Evolutionary conservation across 2,888 invertebrate genomes (phyloP).

Genomic region (Dynastes tityus): DNA sequence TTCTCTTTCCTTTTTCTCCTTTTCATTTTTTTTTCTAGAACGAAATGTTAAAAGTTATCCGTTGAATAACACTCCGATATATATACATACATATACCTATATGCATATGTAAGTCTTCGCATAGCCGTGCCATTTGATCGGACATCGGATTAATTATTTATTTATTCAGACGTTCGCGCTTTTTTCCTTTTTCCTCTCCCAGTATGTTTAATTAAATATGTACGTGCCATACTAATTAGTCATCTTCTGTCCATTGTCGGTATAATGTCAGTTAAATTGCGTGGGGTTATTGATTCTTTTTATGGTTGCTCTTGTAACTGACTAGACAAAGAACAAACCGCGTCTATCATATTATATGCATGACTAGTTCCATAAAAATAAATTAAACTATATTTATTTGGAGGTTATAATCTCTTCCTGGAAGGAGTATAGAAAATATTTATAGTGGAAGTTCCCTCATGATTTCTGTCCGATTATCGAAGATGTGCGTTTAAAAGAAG

Average conservation of each 20-base stretch:
- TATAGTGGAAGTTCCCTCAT: no score
- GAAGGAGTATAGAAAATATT: no score
- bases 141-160: background rate
- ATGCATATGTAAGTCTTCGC: background rate
- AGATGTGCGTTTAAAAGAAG: no score
- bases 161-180: background rate
- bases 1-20: background rate
- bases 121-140: background rate
- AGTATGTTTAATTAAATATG: background rate
- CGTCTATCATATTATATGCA: no score
- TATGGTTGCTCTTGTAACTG: background rate
- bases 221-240: background rate
- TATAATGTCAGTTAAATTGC: slow-evolving; percentile 3
- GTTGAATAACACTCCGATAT: background rate
- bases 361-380: no score
- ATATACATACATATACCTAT: background rate
- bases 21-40: background rate
- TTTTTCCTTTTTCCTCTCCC: background rate
- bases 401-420: no score
- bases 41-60: slow-evolving; percentile 1
- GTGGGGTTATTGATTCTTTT: slow-evolving; percentile 3
- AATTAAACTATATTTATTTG: no score
- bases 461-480: no score
- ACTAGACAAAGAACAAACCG: no score
- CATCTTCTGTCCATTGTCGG: background rate